These are phyloP conservation scores for Aphyosemion australe DNA, from an alignment of 2,113 vertebrate genomes.

Conservation along the genomic window DNA sequence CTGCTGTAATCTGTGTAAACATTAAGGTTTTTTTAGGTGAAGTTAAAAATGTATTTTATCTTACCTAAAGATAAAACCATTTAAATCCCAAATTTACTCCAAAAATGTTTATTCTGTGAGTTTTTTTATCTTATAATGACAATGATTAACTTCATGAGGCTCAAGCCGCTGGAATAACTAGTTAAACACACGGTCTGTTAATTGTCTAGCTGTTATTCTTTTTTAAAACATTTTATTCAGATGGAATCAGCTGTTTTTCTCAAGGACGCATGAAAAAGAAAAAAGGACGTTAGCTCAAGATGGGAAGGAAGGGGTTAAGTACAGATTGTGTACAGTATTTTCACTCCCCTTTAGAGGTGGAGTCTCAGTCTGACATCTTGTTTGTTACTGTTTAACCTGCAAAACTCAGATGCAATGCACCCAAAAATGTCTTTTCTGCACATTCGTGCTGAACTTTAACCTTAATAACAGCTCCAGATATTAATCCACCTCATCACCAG, in stretches of 20 bases:
- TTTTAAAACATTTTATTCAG: neutral
- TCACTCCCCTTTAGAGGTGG: constrained; percentile 12
- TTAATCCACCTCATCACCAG: neutral
- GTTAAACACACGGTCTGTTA: too few relatives aligned
- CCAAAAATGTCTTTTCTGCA: neutral
- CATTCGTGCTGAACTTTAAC: constrained; percentile 29
- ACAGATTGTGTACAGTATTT: neutral
- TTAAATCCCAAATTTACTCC: too few relatives aligned
- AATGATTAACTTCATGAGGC: too few relatives aligned
- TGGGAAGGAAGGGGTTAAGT: neutral
- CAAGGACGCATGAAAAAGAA: too few relatives aligned
- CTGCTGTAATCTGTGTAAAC: too few relatives aligned
- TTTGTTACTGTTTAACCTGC: constrained; percentile 20
- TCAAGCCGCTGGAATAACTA: too few relatives aligned
- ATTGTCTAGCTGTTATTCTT: neutral
- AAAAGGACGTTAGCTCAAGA: neutral
- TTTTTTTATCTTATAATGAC: too few relatives aligned
- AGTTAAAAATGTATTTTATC: too few relatives aligned
- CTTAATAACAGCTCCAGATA: constrained; percentile 3
- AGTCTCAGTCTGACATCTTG: constrained; percentile 38
- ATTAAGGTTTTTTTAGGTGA: too few relatives aligned
- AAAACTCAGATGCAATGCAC: constrained; percentile 12
- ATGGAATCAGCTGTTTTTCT: too few relatives aligned
- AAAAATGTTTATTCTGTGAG: too few relatives aligned
- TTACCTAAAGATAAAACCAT: too few relatives aligned